Percentiles rank a stretch among this genome's conserved stretches.
Conservation (phyloP, 2,888 invertebrate genomes). For the Drosophila sordidapex region DNA sequence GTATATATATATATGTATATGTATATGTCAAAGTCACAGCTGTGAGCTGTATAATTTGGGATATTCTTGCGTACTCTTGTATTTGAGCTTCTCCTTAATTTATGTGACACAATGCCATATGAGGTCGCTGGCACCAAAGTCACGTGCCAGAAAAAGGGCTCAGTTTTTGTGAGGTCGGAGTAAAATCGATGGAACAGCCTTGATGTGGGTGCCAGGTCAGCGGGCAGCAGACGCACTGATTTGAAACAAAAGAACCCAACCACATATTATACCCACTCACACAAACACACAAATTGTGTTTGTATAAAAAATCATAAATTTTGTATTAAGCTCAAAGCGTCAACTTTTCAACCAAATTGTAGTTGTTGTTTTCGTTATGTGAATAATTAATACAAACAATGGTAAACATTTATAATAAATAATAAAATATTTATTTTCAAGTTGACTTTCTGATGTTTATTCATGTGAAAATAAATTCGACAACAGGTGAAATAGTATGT, state of each 20-base stretch:
- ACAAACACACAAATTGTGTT: not conserved
- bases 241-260: slow-evolving; percentile 39
- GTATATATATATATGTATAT: not conserved
- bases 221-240: slow-evolving; percentile 45
- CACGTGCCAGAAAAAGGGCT: slow-evolving; percentile 51
- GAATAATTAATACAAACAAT: not conserved
- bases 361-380: not conserved
- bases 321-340: slow-evolving; percentile 17
- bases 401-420: not conserved
- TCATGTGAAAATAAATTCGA: not conserved
- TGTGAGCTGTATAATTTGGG: slow-evolving; percentile 40
- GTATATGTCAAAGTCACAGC: slow-evolving; percentile 24
- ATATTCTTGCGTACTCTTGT: slow-evolving; percentile 25
- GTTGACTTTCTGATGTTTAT: not conserved
- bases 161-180: slow-evolving; percentile 7
- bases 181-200: slow-evolving; percentile 48
- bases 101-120: slow-evolving; percentile 47
- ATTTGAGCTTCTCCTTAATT: slow-evolving; percentile 43
- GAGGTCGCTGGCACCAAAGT: slow-evolving; percentile 46
- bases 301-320: slow-evolving; percentile 31
- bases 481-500: not conserved
- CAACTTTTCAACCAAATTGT: not conserved
- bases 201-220: slow-evolving; percentile 44
- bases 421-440: not conserved
- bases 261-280: slow-evolving; percentile 20